Percentiles rank a stretch among this genome's conserved stretches.
Conservation (phyloP, 2,888 invertebrate species). For the Temnothorax ravouxi region DNA sequence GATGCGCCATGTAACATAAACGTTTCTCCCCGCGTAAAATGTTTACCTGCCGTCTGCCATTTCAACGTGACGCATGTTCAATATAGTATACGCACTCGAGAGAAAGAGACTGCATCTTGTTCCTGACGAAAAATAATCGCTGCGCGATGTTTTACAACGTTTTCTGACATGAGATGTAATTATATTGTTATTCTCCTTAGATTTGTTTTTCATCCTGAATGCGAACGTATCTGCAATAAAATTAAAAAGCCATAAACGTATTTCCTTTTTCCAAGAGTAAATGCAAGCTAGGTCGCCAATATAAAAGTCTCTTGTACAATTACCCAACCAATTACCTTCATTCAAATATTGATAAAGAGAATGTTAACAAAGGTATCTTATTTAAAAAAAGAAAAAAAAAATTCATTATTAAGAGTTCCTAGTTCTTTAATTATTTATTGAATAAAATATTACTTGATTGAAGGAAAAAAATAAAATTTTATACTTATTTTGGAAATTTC, state of each 20-base stretch:
- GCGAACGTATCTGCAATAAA: neutral
- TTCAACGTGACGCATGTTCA: slow-evolving; percentile 25
- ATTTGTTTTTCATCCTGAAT: neutral
- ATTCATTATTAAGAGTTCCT: no score
- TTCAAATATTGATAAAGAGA: neutral
- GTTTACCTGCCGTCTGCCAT: slow-evolving; percentile 40
- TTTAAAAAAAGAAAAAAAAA: neutral
- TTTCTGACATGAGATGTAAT: neutral
- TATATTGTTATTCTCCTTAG: neutral
- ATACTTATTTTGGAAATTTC: neutral
- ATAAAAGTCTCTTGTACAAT: neutral
- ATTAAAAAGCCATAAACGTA: neutral
- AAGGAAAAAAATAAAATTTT: neutral
- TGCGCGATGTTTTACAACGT: neutral
- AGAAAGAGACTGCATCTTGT: neutral
- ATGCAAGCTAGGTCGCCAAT: neutral
- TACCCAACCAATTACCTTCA: no score
- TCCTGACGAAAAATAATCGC: neutral
- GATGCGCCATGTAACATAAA: slow-evolving; percentile 45
- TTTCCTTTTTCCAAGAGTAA: neutral
- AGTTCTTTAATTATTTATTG: neutral
- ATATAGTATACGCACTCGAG: neutral
- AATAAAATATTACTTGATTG: neutral
- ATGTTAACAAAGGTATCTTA: neutral
- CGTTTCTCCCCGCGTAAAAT: slow-evolving; percentile 42